Percentiles rank a stretch among this genome's conserved stretches.
phyloP scores from a whole-genome alignment of 2,797 vertebrate genomes.

The Siniperca obscura region DNA sequence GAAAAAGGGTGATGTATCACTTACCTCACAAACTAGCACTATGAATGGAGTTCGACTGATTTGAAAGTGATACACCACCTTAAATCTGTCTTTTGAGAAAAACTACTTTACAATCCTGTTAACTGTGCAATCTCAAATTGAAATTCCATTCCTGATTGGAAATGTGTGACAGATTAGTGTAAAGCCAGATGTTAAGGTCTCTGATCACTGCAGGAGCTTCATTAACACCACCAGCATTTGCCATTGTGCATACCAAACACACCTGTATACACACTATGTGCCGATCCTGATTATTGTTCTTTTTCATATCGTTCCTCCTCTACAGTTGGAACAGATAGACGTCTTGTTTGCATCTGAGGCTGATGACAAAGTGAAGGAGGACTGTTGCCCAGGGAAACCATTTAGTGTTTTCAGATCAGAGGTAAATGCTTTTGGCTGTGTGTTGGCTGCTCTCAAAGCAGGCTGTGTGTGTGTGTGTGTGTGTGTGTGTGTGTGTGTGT shows the following conservation, averaged over 20 bases:
- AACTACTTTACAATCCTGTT: background rate
- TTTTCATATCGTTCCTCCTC: slow-evolving; percentile 12
- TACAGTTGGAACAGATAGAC: slow-evolving; percentile 89
- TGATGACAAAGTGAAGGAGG: slow-evolving; percentile 96
- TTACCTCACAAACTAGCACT: background rate
- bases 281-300: slow-evolving; percentile 33
- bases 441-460: slow-evolving; percentile 16
- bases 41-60: background rate
- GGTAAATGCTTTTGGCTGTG: slow-evolving; percentile 79
- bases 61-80: background rate
- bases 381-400: slow-evolving; percentile 97
- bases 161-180: slow-evolving; percentile 26
- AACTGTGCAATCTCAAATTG: background rate
- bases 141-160: slow-evolving; percentile 6
- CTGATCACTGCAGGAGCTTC: slow-evolving; percentile 27
- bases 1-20: background rate
- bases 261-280: slow-evolving; percentile 22
- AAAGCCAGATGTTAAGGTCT: slow-evolving; percentile 26
- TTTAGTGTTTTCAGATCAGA: slow-evolving; percentile 93
- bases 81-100: background rate
- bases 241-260: slow-evolving; percentile 40
- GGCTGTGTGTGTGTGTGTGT: background rate
- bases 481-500: slow-evolving; percentile 1
- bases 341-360: slow-evolving; percentile 93
- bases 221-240: slow-evolving; percentile 20